Base-by-base conservation (phyloP, 35 echinoderm and acorn worm species). In the Anneissia japonica region DNA sequence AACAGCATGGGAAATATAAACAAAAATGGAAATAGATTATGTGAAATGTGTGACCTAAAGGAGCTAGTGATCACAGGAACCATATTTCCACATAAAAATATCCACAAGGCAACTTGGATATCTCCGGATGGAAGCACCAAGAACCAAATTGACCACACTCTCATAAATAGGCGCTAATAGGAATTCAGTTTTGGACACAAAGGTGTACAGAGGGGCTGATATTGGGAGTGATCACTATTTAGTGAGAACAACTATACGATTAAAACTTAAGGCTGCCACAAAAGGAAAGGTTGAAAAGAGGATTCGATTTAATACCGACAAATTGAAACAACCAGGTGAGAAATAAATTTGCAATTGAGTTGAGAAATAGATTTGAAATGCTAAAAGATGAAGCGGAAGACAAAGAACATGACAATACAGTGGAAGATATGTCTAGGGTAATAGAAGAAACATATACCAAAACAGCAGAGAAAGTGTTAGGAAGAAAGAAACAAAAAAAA, bases 81-180 rank as follows among this genome's bases (percentile, higher is more conserved):
- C n/a, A n/a, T n/a, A n/a, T n/a, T n/a, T n/a, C n/a, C n/a, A n/a
- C n/a, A n/a, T n/a, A n/a, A n/a, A n/a, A n/a, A n/a, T n/a, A 38
- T 82, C 13, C 79, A 82, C 79, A 82, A 82, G 36, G 16, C 34
- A 35, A 82, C 79, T 0, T 82, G 79, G 32, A 38, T 82, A 17
- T 40, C 37, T 12, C 33, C 32, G 41, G 79, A 82, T 40, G 19
- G 31, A 40, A 35, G 37, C 23, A 38, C 79, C 21, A 82, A 21
- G 41, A 35, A 82, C 34, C 30, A 82, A 39, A 38, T 82, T 21
- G 79, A 82, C 41, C 79, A 35, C 34, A 0, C 31, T 34, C 14
- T 82, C 21, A 34, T 39, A 82, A 19, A 82, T 30, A 46, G 19
- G 37, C 31, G 5, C n/a, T n/a, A 26, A n/a, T 31, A 29, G 30